Evolutionary conservation across 2,797 vertebrate species (phyloP), one percentile per base, ranked within the genome.

Genomic region (Pampus argenteus): DNA sequence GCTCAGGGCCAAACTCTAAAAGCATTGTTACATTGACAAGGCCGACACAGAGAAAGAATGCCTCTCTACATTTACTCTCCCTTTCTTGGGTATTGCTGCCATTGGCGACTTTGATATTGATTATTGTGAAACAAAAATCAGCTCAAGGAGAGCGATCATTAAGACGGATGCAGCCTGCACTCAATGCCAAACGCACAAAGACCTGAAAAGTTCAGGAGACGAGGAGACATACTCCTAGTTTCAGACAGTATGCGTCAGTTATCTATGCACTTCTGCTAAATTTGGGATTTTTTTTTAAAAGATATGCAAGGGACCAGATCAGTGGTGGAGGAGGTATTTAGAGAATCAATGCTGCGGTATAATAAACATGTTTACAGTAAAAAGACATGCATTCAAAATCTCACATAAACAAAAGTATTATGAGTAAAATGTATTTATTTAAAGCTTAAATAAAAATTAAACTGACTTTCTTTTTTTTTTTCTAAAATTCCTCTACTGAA

Each of bases 1-100:
- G 94, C 93, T 95, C 94, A 94, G 93, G 94, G 94, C 93, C 94
- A 94, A 94, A 94, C 91, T 94, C 92, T 93, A 94, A 94, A 94
- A 95, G 93, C 89, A 93, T 88, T 94, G 93, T 94, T 94, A 94
- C 92, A 90, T 82, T 94, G 92, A 93, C 94, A 95, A 95, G 95
- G 94, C 94, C 94, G 64, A 86, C 79, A 86, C 89, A 83, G 87
- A 93, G 91, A 90, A 92, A 90, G 88, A 93, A 91, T 91, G 90
- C 91, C 84, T 88, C 81, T 75, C 83, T 83, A 62, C 89, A 78
- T 86, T 88, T 86, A 89, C 89, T 85, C 86, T 81, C 75, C 86
- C 81, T 91, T 92, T 93, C 86, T 81, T 86, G 88, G 84, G 81
- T 85, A 79, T 83, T 85, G 88, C 88, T 90, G 92, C 94, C 92